Conservation (phyloP, 2,888 invertebrate genomes). For the Ophion slaviceki region DNA sequence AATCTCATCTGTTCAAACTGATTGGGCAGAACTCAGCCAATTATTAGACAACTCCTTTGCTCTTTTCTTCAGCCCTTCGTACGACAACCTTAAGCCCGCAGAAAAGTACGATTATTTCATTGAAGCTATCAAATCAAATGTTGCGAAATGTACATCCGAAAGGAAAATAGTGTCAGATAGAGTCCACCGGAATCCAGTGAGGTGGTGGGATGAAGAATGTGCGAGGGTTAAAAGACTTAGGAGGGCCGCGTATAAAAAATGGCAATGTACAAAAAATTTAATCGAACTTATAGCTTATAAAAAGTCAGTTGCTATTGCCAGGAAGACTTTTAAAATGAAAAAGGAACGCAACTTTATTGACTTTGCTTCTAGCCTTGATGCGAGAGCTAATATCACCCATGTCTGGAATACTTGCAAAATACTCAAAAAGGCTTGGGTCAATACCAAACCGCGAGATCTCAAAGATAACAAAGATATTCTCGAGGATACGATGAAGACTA, state of each 20-base stretch:
- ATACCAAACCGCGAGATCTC: conserved; percentile 21
- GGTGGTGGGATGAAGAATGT: conserved; percentile 65
- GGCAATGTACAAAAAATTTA: not conserved
- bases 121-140: not conserved
- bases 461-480: not conserved
- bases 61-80: conserved; percentile 18
- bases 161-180: conserved; percentile 6
- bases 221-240: conserved; percentile 52
- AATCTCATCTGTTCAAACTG: conserved; percentile 47
- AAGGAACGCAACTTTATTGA: conserved; percentile 36
- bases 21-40: conserved; percentile 47
- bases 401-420: conserved; percentile 59
- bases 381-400: conserved; percentile 30
- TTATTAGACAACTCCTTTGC: conserved; percentile 13
- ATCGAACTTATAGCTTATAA: conserved; percentile 51
- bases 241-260: not conserved
- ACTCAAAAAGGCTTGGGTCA: conserved; percentile 53
- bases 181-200: conserved; percentile 54
- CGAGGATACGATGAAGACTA: not conserved
- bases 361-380: conserved; percentile 37
- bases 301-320: conserved; percentile 38
- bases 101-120: conserved; percentile 51
- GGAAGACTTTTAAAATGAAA: conserved; percentile 53
- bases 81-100: conserved; percentile 9
- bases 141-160: conserved; percentile 32